phyloP scores from a whole-genome alignment of 2,113 vertebrate genomes.

The Progne subis region DNA sequence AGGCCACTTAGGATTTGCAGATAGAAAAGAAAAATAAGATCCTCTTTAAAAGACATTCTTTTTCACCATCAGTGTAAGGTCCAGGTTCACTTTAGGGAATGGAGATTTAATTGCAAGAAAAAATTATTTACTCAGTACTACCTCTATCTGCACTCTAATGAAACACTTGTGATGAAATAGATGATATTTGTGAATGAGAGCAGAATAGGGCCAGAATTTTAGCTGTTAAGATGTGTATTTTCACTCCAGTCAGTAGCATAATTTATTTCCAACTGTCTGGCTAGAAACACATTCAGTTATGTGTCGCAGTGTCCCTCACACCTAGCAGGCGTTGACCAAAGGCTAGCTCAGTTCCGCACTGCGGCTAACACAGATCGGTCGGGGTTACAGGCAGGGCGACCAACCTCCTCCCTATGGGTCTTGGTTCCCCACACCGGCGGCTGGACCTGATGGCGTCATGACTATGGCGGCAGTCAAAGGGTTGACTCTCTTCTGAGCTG shows the following conservation, averaged over 20 bases:
- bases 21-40: neutral
- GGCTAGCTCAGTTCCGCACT: too few relatives aligned
- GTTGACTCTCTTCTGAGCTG: too few relatives aligned
- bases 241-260: neutral
- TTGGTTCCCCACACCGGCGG: too few relatives aligned
- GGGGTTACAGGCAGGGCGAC: too few relatives aligned
- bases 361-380: too few relatives aligned
- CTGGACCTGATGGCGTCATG: too few relatives aligned
- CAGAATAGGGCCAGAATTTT: neutral
- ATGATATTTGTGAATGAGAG: neutral
- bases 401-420: too few relatives aligned
- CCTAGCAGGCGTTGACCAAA: too few relatives aligned
- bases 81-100: neutral
- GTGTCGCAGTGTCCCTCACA: too few relatives aligned
- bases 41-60: neutral
- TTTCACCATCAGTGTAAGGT: neutral
- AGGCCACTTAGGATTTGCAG: neutral
- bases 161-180: neutral
- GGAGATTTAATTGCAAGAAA: neutral
- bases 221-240: neutral
- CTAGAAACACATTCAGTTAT: neutral
- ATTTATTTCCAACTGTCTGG: neutral
- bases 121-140: neutral
- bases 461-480: too few relatives aligned
- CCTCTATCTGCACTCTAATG: neutral